Percentiles rank a stretch among this genome's conserved stretches.
Evolutionary conservation across 2,113 vertebrate species (phyloP).

Genomic region (Acanthisitta chloris): DNA sequence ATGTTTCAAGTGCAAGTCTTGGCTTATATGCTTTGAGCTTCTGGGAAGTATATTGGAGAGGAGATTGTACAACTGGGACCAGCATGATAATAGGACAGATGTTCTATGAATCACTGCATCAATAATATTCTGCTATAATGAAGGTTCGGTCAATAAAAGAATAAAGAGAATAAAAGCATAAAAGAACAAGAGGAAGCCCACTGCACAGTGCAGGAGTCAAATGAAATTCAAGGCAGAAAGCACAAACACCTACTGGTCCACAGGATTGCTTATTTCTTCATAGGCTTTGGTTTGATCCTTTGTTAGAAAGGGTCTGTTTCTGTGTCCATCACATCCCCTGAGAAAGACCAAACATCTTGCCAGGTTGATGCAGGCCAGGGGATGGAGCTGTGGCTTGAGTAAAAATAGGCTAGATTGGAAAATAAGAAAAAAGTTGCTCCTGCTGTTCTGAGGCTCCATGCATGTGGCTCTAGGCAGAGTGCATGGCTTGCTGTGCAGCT

Average conservation of each 20-base stretch:
- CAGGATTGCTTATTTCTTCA: background rate
- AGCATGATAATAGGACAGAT: background rate
- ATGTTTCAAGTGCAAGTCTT: background rate
- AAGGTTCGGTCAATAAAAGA: background rate
- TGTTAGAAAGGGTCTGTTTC: background rate
- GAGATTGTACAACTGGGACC: background rate
- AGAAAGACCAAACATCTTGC: background rate
- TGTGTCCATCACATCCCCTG: background rate
- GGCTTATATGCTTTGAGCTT: background rate
- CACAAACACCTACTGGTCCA: background rate
- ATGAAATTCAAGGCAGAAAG: background rate
- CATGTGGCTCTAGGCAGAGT: rapidly evolving
- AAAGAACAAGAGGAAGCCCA: background rate
- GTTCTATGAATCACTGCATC: background rate
- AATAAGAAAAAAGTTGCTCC: background rate
- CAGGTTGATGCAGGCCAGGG: background rate
- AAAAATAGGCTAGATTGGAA: background rate
- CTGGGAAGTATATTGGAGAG: background rate
- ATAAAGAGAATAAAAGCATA: background rate
- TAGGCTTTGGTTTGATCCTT: background rate
- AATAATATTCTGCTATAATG: background rate
- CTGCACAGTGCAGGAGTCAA: background rate
- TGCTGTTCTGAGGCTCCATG: background rate
- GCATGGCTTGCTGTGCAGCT: rapidly evolving
- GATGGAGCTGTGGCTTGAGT: background rate